Conservation (phyloP, 2,888 invertebrate genomes). For the Rhingia campestris region DNA sequence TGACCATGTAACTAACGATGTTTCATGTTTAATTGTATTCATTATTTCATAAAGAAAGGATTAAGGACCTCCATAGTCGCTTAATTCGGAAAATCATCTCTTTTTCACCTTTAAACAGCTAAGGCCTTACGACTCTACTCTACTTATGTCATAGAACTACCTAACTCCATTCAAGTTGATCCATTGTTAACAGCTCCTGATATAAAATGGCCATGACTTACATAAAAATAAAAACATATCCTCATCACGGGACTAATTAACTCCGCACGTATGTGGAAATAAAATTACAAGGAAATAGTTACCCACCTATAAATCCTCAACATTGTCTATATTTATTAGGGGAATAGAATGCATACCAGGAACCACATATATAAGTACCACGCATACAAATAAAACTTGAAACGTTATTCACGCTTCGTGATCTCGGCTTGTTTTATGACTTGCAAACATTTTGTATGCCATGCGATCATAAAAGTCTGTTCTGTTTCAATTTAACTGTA, state of each 20-base stretch:
- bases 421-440: constrained; percentile 24
- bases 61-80: no score
- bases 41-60: no score
- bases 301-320: not conserved
- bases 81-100: no score
- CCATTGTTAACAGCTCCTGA: no score
- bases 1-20: no score
- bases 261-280: not conserved
- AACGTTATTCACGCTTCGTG: constrained; percentile 24
- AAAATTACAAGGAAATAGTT: not conserved
- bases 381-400: not conserved
- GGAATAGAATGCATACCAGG: not conserved
- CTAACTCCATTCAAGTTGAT: no score
- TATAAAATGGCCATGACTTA: not conserved
- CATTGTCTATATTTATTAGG: not conserved
- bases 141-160: no score
- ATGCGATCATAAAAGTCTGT: constrained; percentile 25
- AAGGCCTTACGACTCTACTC: no score
- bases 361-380: not conserved
- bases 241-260: not conserved
- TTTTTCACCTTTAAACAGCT: no score
- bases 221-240: not conserved
- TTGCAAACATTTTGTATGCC: constrained; percentile 30
- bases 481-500: constrained; percentile 23
- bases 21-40: no score